phyloP scores from a whole-genome alignment of 2,797 vertebrate species.

The Pangasius krempfi region DNA sequence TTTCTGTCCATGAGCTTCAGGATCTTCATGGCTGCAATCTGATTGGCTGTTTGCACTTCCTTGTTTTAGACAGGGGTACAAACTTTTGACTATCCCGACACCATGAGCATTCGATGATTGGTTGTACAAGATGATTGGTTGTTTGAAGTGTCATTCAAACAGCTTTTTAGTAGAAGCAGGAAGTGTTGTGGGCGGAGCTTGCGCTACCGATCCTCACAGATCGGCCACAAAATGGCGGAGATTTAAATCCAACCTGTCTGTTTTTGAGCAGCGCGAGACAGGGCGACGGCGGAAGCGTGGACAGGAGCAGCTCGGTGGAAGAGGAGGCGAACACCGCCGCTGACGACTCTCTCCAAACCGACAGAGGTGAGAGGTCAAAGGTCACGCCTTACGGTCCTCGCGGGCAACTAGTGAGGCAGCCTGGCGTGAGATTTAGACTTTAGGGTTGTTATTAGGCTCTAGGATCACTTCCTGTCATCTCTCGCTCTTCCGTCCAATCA shows the following conservation, averaged over 20 bases:
- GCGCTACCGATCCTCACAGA: background rate
- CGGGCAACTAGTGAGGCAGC: background rate
- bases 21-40: background rate
- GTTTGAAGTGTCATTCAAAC: background rate
- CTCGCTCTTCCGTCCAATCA: conserved; percentile 40
- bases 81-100: background rate
- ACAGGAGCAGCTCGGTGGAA: conserved; percentile 79
- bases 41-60: conserved; percentile 5
- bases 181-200: background rate
- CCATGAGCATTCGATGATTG: background rate
- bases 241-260: background rate
- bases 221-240: background rate
- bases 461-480: background rate
- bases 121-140: background rate
- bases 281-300: conserved; percentile 68
- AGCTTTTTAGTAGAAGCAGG: background rate
- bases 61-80: background rate
- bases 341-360: conserved; percentile 82
- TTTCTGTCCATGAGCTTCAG: conserved; percentile 2
- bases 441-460: background rate
- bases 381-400: background rate
- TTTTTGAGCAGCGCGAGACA: conserved; percentile 66
- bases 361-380: conserved; percentile 60
- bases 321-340: conserved; percentile 79
- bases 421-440: background rate